Evolutionary conservation across 2,888 invertebrate species (phyloP).

Genomic region (Cremastinae sp.): DNA sequence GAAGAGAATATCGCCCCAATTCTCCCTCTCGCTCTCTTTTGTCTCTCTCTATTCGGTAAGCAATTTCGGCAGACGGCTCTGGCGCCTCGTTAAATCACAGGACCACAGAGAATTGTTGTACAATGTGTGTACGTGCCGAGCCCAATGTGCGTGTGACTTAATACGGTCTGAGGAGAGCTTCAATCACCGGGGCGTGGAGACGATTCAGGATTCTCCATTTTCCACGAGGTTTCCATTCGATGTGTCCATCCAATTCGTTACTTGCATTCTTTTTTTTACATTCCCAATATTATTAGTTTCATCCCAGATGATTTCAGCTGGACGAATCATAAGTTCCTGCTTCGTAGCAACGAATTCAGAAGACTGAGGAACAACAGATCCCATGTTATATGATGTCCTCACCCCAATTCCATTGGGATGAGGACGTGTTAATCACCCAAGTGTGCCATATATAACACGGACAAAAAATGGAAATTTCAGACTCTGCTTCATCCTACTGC

Average conservation of each 20-base stretch:
- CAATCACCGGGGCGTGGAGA: conserved; percentile 74
- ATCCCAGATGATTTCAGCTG: conserved; percentile 70
- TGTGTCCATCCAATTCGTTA: conserved; percentile 63
- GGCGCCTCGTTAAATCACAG: conserved; percentile 65
- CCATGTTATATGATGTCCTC: no score
- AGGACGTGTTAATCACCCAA: no score
- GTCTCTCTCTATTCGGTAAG: conserved; percentile 65
- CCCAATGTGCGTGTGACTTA: conserved; percentile 50
- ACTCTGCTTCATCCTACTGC: no score
- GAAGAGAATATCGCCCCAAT: conserved; percentile 36
- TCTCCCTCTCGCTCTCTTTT: conserved; percentile 4
- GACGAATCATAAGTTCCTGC: no score
- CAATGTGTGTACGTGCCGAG: conserved; percentile 16
- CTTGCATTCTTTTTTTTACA: conserved; percentile 63
- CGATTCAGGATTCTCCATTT: conserved; percentile 39
- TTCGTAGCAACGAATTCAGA: no score
- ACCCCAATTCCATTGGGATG: no score
- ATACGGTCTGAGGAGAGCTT: conserved; percentile 63
- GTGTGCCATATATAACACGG: no score
- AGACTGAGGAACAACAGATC: no score
- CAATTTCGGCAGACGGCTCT: conserved; percentile 67
- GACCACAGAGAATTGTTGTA: conserved; percentile 56
- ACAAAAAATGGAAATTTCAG: no score
- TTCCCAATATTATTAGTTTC: conserved; percentile 57
- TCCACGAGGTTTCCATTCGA: conserved; percentile 37